Percentiles rank a stretch among this genome's conserved stretches.
These are phyloP conservation scores for Trinectes maculatus DNA, from an alignment of 2,113 vertebrate species.

Conservation along the genomic window DNA sequence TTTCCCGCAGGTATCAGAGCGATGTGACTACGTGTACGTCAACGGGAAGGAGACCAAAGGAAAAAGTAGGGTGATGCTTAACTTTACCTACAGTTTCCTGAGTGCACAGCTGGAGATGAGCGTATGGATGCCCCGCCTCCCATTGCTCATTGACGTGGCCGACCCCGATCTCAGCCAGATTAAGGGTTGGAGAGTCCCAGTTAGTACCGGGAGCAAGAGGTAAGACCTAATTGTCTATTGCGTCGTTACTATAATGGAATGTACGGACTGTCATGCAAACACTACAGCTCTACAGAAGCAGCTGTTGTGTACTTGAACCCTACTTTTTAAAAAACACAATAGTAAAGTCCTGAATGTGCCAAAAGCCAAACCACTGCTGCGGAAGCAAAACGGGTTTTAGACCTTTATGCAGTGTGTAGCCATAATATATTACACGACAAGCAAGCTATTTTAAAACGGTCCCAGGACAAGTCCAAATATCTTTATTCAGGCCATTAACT, in stretches of 20 bases:
- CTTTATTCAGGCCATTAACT: conserved; percentile 26
- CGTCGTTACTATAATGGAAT: too few species aligned
- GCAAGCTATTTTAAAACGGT: background rate
- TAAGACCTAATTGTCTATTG: conserved; percentile 21
- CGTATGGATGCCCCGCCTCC: conserved; percentile 93
- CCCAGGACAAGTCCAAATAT: conserved; percentile 1
- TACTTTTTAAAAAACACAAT: background rate
- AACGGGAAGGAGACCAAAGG: conserved; percentile 94
- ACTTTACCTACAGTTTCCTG: conserved; percentile 93
- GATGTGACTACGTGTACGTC: conserved; percentile 93
- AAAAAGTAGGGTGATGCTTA: conserved; percentile 84
- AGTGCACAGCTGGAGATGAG: conserved; percentile 88
- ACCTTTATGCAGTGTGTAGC: background rate
- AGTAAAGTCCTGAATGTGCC: background rate
- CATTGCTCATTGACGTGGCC: conserved; percentile 91
- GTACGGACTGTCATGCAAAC: too few species aligned
- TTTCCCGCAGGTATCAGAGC: conserved; percentile 87
- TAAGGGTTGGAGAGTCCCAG: conserved; percentile 93
- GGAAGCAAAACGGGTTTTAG: background rate
- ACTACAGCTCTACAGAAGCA: background rate
- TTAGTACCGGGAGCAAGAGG: conserved; percentile 78
- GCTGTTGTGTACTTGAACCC: background rate
- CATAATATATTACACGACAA: background rate
- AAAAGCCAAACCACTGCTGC: background rate
- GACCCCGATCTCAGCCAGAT: conserved; percentile 96